phyloP scores from a whole-genome alignment of 2,113 vertebrate species.

The Gulo gulo region DNA sequence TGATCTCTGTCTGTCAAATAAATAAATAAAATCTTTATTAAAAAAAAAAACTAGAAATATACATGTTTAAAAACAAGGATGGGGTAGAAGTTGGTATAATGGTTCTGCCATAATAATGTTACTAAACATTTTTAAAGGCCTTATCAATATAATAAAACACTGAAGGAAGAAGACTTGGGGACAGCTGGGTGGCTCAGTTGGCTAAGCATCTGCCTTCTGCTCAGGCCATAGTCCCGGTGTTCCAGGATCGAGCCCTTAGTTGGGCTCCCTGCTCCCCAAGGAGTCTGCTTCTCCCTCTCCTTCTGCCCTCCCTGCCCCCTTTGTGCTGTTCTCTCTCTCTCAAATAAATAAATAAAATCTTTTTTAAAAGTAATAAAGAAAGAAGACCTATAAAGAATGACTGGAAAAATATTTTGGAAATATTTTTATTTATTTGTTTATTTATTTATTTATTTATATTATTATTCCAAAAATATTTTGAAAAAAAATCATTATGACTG shows the following conservation, averaged over 20 bases:
- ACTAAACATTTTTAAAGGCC: slow-evolving; percentile 9
- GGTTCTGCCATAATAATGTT: not conserved
- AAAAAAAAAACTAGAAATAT: not conserved
- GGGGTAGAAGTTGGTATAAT: not conserved
- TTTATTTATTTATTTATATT: too few species aligned
- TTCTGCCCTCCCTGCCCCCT: not conserved
- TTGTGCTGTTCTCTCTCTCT: not conserved
- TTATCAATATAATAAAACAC: slow-evolving; percentile 13
- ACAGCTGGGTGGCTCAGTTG: not conserved
- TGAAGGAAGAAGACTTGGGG: not conserved
- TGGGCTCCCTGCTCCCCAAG: not conserved
- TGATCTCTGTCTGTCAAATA: too few species aligned
- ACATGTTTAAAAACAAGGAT: not conserved
- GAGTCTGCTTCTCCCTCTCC: not conserved
- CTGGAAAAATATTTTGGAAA: not conserved
- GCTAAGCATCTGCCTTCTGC: not conserved
- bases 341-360: not conserved
- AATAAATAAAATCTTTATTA: too few species aligned
- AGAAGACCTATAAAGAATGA: not conserved
- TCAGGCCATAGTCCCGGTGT: not conserved
- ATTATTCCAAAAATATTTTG: too few species aligned
- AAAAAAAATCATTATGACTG: not conserved
- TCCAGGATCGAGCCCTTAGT: not conserved
- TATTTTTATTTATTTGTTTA: too few species aligned
- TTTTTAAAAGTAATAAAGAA: not conserved